Conservation (phyloP, 53 echinoderm and acorn worm species). For the Paracentrotus lividus region DNA sequence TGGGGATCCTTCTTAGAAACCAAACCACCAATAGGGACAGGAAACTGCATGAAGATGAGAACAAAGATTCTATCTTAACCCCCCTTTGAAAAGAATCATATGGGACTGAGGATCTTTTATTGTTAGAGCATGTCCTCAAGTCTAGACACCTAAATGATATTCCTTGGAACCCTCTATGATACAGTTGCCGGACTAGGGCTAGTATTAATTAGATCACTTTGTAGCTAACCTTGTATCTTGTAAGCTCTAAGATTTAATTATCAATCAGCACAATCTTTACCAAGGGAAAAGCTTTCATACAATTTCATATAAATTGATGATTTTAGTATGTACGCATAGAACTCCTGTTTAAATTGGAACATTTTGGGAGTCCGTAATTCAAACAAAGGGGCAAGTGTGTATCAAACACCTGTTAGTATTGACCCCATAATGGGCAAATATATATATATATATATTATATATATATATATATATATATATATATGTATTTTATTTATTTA, state of each 20-base stretch:
- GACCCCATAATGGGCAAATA: no score
- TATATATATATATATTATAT: no score
- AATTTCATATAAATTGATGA: no score
- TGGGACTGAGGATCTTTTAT: not conserved
- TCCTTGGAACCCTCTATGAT: not conserved
- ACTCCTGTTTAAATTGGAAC: no score
- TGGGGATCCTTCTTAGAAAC: slow-evolving; percentile 2
- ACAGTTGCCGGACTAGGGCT: not conserved
- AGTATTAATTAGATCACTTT: not conserved
- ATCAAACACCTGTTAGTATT: no score
- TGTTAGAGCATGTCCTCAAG: not conserved
- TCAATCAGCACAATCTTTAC: not conserved
- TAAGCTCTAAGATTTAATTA: not conserved
- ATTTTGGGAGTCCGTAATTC: no score
- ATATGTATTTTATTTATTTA: no score
- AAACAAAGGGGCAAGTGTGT: no score
- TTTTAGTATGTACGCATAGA: no score
- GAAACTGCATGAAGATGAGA: slow-evolving; percentile 39
- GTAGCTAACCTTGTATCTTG: not conserved
- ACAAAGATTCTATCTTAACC: not conserved
- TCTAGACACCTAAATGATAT: not conserved
- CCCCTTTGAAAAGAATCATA: not conserved
- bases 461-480: no score
- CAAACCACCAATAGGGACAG: slow-evolving; percentile 6
- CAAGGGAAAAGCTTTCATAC: not conserved